A percentile compares a stretch with the other conserved stretches of the same genome.
Evolutionary conservation across 2,113 vertebrate genomes (phyloP).

Genomic region (Aspiorhynchus laticeps): DNA sequence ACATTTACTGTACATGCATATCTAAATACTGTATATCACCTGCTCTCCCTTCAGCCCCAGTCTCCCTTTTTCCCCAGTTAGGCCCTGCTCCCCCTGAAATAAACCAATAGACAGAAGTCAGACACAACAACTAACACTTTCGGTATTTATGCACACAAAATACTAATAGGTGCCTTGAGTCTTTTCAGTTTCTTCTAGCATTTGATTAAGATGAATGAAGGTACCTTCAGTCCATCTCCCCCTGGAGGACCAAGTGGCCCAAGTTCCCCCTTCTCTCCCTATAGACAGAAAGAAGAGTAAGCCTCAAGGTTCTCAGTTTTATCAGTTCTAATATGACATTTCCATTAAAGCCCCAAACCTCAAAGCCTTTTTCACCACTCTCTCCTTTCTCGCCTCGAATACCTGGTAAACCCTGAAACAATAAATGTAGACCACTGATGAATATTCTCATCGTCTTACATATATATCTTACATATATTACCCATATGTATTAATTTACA

Average conservation of each 20-base stretch:
- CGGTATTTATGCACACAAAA: neutral
- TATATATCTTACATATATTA: too few relatives aligned
- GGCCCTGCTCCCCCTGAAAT: slow-evolving; percentile 75
- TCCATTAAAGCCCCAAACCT: slow-evolving; percentile 65
- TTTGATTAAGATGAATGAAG: neutral
- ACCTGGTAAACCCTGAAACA: slow-evolving; percentile 73
- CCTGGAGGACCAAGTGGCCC: slow-evolving; percentile 74
- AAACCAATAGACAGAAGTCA: slow-evolving; percentile 12
- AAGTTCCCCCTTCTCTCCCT: slow-evolving; percentile 74
- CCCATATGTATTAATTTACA: slow-evolving; percentile 65
- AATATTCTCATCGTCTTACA: neutral
- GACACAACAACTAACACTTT: neutral
- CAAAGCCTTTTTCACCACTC: slow-evolving; percentile 66
- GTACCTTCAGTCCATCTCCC: slow-evolving; percentile 66
- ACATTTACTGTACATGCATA: neutral
- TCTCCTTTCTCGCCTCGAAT: slow-evolving; percentile 71
- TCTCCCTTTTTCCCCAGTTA: slow-evolving; percentile 65
- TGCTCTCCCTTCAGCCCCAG: slow-evolving; percentile 77
- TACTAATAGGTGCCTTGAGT: neutral
- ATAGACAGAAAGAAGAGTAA: slow-evolving; percentile 36
- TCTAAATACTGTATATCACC: slow-evolving; percentile 64
- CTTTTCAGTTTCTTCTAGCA: neutral
- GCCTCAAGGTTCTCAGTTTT: slow-evolving; percentile 6
- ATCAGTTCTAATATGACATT: neutral
- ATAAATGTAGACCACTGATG: neutral